A percentile compares a stretch with the other conserved stretches of the same genome.
Conservation (phyloP, 2,113 vertebrate genomes). For the Sylvicapra grimmia region DNA sequence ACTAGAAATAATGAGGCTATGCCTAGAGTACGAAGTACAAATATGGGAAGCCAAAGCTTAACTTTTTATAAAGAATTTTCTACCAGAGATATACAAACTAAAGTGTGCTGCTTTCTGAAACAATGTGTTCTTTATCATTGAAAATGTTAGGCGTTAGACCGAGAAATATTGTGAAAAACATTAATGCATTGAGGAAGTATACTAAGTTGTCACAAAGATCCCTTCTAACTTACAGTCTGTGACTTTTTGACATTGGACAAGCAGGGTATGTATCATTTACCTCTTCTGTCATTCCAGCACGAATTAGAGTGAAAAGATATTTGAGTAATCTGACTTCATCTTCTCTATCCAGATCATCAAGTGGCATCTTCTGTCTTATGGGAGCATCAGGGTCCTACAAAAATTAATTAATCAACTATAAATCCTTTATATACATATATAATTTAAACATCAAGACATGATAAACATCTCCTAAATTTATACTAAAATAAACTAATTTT, state of each 20-base stretch:
- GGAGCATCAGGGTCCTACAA: conserved; percentile 95
- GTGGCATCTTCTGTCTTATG: conserved; percentile 92
- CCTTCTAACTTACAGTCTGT: background rate
- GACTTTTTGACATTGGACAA: background rate
- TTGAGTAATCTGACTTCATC: conserved; percentile 92
- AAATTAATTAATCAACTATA: background rate
- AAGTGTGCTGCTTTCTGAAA: background rate
- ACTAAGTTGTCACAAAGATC: background rate
- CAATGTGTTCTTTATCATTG: background rate
- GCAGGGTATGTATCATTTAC: conserved; percentile 68
- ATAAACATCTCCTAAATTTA: background rate
- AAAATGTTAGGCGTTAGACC: background rate
- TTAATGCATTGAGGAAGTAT: background rate
- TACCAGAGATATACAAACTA: background rate
- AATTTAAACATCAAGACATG: background rate
- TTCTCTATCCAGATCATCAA: conserved; percentile 95
- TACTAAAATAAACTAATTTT: background rate
- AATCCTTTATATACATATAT: background rate
- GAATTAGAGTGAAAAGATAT: conserved; percentile 93
- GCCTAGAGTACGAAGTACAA: background rate
- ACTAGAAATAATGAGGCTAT: background rate
- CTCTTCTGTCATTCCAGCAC: conserved; percentile 97
- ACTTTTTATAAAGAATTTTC: background rate
- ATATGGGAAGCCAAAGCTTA: background rate
- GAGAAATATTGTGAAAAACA: background rate